Evolutionary conservation across 2,113 vertebrate genomes (phyloP).

Genomic region (Ceuthmochares aereus): DNA sequence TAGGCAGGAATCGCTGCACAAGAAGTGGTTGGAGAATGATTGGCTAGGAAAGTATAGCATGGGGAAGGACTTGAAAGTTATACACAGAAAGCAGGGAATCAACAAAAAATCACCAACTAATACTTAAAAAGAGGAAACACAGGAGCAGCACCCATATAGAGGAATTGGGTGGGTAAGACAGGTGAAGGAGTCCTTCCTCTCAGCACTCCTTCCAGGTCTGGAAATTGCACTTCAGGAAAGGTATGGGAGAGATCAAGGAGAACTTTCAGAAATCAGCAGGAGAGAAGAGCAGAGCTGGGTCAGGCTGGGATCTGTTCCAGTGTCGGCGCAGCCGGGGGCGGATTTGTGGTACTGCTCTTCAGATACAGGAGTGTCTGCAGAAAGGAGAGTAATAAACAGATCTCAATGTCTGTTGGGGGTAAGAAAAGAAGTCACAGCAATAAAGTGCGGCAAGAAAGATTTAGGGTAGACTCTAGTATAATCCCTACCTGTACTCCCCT

Average conservation of each 20-base stretch:
- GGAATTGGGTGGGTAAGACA: not conserved
- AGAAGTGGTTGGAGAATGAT: not conserved
- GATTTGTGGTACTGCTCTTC: not conserved
- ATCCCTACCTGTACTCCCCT: not conserved
- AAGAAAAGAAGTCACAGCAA: not conserved
- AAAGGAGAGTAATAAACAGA: not conserved
- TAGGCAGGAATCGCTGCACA: not conserved
- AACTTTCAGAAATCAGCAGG: not conserved
- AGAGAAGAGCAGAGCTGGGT: not conserved
- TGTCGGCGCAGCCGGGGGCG: accelerated
- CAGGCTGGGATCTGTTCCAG: not conserved
- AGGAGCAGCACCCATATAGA: not conserved
- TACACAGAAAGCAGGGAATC: not conserved
- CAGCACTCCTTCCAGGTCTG: not conserved
- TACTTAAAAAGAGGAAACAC: not conserved
- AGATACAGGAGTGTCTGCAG: not conserved
- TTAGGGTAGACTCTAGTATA: not conserved
- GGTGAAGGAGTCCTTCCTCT: not conserved
- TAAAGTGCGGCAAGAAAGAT: not conserved
- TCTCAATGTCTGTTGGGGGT: not conserved
- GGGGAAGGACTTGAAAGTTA: not conserved
- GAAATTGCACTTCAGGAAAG: not conserved
- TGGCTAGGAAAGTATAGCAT: not conserved
- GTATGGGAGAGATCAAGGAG: not conserved
- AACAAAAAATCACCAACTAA: accelerated